Evolutionary conservation across 2,888 invertebrate species (phyloP).

Genomic region (Melangyna quadrimaculata): DNA sequence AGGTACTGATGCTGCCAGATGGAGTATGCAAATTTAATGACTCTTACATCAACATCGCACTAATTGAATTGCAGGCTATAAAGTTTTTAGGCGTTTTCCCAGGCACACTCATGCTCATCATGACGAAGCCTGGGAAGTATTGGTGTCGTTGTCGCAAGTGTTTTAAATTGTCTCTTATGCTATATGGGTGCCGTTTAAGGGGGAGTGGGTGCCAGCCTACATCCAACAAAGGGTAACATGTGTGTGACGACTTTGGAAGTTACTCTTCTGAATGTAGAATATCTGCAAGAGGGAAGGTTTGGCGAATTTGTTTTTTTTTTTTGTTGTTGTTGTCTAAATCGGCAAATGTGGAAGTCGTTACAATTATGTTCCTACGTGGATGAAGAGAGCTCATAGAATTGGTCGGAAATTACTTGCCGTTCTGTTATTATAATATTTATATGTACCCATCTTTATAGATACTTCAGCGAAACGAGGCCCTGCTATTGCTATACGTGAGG

Average conservation of each 20-base stretch:
- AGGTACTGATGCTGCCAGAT: constrained; percentile 58
- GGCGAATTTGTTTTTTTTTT: background rate
- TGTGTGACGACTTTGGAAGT: constrained; percentile 50
- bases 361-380: constrained; percentile 53
- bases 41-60: constrained; percentile 71
- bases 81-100: constrained; percentile 68
- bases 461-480: background rate
- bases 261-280: background rate
- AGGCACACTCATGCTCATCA: background rate
- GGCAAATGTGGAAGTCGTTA: constrained; percentile 62
- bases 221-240: constrained; percentile 47
- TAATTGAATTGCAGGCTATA: constrained; percentile 72
- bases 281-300: background rate
- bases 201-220: background rate
- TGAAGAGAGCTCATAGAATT: constrained; percentile 40
- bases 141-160: constrained; percentile 61
- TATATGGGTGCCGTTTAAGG: background rate
- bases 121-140: background rate
- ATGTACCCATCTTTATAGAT: background rate
- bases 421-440: constrained; percentile 52
- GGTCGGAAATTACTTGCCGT: constrained; percentile 39
- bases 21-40: constrained; percentile 71
- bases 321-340: constrained; percentile 31
- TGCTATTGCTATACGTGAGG: constrained; percentile 18
- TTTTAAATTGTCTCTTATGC: constrained; percentile 63